Percentiles rank a stretch among this genome's conserved stretches.
phyloP scores from a whole-genome alignment of 2,797 vertebrate genomes.

The Squalus acanthias region DNA sequence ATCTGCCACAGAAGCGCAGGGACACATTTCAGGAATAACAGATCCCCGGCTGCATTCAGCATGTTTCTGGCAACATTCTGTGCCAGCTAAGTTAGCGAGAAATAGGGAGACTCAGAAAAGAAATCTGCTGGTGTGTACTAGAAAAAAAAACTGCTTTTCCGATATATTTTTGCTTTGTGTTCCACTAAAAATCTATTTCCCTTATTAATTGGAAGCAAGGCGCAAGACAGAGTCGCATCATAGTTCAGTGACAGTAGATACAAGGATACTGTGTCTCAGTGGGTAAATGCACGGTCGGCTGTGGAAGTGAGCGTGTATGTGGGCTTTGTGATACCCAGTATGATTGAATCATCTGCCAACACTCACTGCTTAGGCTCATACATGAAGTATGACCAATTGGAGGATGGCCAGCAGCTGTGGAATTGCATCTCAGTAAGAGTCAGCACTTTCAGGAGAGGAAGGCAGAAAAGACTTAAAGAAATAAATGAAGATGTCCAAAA shows the following conservation, averaged over 20 bases:
- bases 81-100: not conserved
- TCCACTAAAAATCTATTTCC: not conserved
- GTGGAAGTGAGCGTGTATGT: not conserved
- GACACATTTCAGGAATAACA: not conserved
- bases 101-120: not conserved
- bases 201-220: not conserved
- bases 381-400: not conserved
- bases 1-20: not conserved
- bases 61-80: not conserved
- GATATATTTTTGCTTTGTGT: not conserved
- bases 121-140: not conserved
- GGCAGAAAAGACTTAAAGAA: conserved; percentile 13
- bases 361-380: not conserved
- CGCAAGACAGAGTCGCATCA: not conserved
- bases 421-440: not conserved
- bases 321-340: no score
- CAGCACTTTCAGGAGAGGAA: not conserved
- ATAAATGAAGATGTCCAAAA: conserved; percentile 6
- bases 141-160: not conserved
- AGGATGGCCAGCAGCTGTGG: not conserved
- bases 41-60: not conserved
- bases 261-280: not conserved
- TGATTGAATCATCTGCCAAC: not conserved
- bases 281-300: not conserved
- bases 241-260: not conserved